Percentiles rank a stretch among this genome's conserved stretches.
Evolutionary conservation across 2,113 vertebrate species (phyloP).

Genomic region (Empidonax alnorum): DNA sequence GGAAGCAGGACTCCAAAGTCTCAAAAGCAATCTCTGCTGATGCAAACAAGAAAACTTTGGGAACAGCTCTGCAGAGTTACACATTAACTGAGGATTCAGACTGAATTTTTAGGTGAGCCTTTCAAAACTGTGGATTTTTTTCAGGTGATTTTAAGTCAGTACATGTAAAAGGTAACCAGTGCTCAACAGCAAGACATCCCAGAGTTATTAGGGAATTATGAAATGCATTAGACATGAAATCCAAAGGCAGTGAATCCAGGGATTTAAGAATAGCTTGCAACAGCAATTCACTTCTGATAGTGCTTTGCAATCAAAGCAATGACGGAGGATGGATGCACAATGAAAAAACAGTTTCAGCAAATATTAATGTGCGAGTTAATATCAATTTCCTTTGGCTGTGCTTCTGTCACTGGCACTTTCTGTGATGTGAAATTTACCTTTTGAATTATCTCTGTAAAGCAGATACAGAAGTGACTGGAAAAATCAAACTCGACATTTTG

Average conservation of each 20-base stretch:
- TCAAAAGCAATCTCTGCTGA: slow-evolving; percentile 14
- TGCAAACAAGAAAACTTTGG: background rate
- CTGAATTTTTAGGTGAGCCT: background rate
- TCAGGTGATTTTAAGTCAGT: background rate
- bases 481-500: background rate
- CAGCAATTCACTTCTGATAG: background rate
- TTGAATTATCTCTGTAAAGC: background rate
- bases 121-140: background rate
- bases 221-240: slow-evolving; percentile 8
- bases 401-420: background rate
- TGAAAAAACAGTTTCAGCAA: slow-evolving; percentile 29
- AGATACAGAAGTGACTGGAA: background rate
- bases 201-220: slow-evolving; percentile 30
- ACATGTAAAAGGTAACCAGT: background rate
- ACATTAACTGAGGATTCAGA: background rate
- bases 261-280: slow-evolving; percentile 15
- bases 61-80: background rate
- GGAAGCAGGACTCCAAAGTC: background rate
- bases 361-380: background rate
- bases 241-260: slow-evolving; percentile 6
- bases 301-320: background rate
- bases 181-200: background rate
- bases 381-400: background rate
- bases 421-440: background rate
- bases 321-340: background rate